Percentiles rank a stretch among this genome's conserved stretches.
phyloP scores from a whole-genome alignment of 2,888 invertebrate species.

The Meta bourneti region DNA sequence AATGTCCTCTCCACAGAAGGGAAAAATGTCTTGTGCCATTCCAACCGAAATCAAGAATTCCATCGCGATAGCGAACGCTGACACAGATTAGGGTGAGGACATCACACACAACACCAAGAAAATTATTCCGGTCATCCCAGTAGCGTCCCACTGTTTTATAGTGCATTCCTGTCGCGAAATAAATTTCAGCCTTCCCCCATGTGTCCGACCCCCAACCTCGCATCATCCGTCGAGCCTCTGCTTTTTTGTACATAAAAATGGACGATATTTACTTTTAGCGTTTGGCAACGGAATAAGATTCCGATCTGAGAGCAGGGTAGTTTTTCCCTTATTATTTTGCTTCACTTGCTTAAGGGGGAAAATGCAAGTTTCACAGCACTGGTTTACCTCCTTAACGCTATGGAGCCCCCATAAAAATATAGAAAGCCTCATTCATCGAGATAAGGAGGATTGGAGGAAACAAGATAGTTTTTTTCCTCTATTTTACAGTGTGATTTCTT shows the following conservation, averaged over 20 bases:
- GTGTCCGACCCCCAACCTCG: neutral
- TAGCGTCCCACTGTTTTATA: constrained; percentile 70
- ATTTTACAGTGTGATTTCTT: neutral
- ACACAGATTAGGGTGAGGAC: constrained; percentile 51
- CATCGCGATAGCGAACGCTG: constrained; percentile 42
- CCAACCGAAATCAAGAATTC: constrained; percentile 35
- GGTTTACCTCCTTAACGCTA: constrained; percentile 1
- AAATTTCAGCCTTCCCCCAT: constrained; percentile 43
- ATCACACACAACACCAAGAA: constrained; percentile 38
- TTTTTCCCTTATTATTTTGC: constrained; percentile 29
- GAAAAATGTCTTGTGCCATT: neutral
- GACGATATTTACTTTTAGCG: constrained; percentile 67
- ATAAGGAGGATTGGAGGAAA: neutral
- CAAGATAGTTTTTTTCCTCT: neutral
- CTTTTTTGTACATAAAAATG: constrained; percentile 46
- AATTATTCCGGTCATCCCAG: constrained; percentile 13
- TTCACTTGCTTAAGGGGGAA: neutral
- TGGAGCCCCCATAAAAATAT: constrained; percentile 14
- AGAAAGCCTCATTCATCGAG: constrained; percentile 11
- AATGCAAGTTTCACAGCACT: constrained; percentile 8
- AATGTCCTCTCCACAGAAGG: neutral
- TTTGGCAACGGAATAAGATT: constrained; percentile 30
- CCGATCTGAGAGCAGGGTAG: constrained; percentile 20
- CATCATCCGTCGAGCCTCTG: constrained; percentile 3
- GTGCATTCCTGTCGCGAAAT: constrained; percentile 64